These are phyloP conservation scores for Penaeus japonicus DNA, from an alignment of 1,140 invertebrate genomes.

Conservation along the genomic window DNA sequence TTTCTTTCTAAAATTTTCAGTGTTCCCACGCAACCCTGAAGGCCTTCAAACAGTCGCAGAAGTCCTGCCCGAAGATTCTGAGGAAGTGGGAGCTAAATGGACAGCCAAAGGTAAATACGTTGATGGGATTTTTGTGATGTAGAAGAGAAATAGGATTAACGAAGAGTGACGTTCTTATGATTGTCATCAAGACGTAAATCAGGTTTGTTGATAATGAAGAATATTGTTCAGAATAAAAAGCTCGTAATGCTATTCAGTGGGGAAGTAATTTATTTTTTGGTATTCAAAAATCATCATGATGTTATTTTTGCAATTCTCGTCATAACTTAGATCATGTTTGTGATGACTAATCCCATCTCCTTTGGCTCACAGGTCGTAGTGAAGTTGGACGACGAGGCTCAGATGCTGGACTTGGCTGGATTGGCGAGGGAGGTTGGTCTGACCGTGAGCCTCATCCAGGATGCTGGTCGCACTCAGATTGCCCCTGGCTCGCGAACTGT, in stretches of 20 bases:
- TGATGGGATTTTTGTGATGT: neutral
- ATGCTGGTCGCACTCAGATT: slow-evolving; percentile 70
- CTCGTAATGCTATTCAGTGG: too few species aligned
- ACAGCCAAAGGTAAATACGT: slow-evolving; percentile 64
- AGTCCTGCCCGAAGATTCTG: slow-evolving; percentile 61
- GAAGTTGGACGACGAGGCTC: slow-evolving; percentile 62
- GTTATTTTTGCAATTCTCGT: too few species aligned
- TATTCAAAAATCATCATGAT: too few species aligned
- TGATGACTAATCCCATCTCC: too few species aligned
- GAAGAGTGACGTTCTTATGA: too few species aligned
- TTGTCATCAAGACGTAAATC: too few species aligned
- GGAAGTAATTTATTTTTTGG: too few species aligned
- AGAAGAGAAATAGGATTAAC: too few species aligned
- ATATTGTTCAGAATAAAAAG: too few species aligned
- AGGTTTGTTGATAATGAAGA: too few species aligned
- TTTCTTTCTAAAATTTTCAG: slow-evolving; percentile 60
- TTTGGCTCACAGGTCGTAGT: slow-evolving; percentile 65
- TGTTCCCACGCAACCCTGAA: slow-evolving; percentile 68
- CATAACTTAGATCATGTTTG: too few species aligned
- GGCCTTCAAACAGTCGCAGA: slow-evolving; percentile 63
- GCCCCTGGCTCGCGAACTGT: slow-evolving; percentile 68
- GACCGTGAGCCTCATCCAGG: slow-evolving; percentile 65
- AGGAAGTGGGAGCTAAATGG: slow-evolving; percentile 66
- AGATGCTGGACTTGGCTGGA: slow-evolving; percentile 59
- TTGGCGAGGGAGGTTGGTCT: slow-evolving; percentile 64